A percentile compares a stretch with the other conserved stretches of the same genome.
These are phyloP conservation scores for Dromaius novaehollandiae DNA, from an alignment of 2,113 vertebrate genomes.

Conservation along the genomic window DNA sequence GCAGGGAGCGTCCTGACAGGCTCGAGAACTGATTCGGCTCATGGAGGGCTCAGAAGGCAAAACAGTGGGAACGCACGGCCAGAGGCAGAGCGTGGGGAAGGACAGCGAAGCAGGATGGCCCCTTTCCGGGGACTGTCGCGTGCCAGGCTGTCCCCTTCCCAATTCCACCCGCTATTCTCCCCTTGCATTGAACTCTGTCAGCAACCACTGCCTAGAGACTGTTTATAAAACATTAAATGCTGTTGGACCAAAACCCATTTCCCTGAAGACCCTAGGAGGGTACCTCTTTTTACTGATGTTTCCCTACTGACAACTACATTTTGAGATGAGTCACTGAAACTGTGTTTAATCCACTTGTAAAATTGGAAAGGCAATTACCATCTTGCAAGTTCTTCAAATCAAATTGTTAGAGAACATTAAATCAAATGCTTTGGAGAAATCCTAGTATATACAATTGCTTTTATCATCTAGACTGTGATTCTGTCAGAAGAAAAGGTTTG, in stretches of 20 bases:
- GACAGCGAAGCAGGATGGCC: not conserved
- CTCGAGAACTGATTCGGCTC: no score
- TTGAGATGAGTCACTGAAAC: conserved; percentile 48
- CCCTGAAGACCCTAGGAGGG: not conserved
- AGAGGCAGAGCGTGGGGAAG: not conserved
- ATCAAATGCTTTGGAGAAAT: conserved; percentile 39
- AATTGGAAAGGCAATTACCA: conserved; percentile 32
- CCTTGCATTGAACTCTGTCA: not conserved
- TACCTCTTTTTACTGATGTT: not conserved
- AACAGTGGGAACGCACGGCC: not conserved
- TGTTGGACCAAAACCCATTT: not conserved
- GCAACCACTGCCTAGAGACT: not conserved
- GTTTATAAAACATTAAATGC: not conserved
- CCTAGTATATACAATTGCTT: conserved; percentile 5
- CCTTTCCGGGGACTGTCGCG: not conserved
- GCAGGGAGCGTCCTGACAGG: not conserved
- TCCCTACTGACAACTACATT: not conserved
- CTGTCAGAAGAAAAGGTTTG: conserved; percentile 1
- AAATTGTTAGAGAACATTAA: conserved; percentile 47
- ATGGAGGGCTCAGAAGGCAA: no score
- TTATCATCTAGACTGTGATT: conserved; percentile 1
- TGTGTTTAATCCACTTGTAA: conserved; percentile 34
- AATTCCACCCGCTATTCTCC: not conserved
- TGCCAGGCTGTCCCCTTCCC: not conserved
- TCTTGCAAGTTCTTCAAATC: conserved; percentile 29